phyloP scores from a whole-genome alignment of 2,888 invertebrate species.

The Phasia obesa region DNA sequence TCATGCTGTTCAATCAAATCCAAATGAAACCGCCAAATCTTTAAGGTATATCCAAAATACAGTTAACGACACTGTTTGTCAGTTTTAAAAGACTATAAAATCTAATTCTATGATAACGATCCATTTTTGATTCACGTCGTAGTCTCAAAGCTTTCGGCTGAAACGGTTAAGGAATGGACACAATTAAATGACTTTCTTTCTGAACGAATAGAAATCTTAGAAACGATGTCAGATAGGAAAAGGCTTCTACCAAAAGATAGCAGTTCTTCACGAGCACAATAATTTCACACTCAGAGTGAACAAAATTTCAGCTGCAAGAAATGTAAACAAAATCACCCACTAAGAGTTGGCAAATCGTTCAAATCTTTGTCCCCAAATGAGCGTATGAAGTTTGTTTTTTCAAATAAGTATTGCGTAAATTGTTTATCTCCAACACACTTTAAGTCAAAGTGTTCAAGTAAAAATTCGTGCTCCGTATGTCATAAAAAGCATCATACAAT shows the following conservation, averaged over 20 bases:
- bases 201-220: conserved; percentile 30
- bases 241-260: background rate
- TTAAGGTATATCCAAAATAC: background rate
- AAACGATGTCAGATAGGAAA: background rate
- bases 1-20: background rate
- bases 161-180: conserved; percentile 24
- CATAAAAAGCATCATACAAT: conserved; percentile 27
- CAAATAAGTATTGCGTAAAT: conserved; percentile 32
- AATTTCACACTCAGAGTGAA: too few relatives aligned
- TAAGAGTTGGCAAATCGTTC: conserved; percentile 13
- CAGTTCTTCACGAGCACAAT: too few relatives aligned
- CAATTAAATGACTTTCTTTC: conserved; percentile 21
- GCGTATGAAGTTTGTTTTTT: background rate
- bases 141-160: conserved; percentile 23
- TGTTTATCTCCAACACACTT: conserved; percentile 5
- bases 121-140: too few relatives aligned
- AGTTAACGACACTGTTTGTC: conserved; percentile 15
- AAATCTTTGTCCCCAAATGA: background rate
- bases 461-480: background rate
- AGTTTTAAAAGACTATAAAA: conserved; percentile 9
- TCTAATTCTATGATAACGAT: background rate
- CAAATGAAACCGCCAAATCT: conserved; percentile 7
- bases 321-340: conserved; percentile 15
- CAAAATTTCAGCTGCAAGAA: too few relatives aligned
- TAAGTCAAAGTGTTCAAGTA: conserved; percentile 9